Base-by-base conservation (phyloP, 2,888 invertebrate genomes). In the Pristionchus entomophagus region DNA sequence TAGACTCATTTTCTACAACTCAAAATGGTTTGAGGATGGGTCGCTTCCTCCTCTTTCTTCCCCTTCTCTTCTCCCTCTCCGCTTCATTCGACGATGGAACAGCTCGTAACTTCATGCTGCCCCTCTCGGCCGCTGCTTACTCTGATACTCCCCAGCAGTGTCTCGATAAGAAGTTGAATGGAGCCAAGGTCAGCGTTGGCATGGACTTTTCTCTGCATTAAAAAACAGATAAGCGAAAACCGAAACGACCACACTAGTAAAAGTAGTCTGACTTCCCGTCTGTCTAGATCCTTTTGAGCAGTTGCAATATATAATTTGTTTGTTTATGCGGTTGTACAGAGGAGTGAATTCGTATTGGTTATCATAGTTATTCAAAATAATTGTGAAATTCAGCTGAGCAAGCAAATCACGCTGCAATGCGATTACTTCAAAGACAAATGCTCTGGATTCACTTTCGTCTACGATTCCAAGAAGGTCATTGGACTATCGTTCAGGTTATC, bases 401-500 rank as follows among this genome's bases (percentile, higher is more conserved):
- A 65, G 32, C 83, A 84, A 65, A 29, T 65, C 17, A 49, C 83
- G 0, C 26, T 53, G 29, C 62, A 62, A 32, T 65, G 45, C 26
- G 83, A 84, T 45, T 65, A 65, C 65, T 84, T 84, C 49, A 29
- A 51, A 2, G 90, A 91, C 69, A 89, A 86, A 32, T 90, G 91
- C 85, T 88, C 88, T 26, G 91, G 89, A 8, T 92, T 89, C 87
- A 88, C 89, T 0, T 91, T 90, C 12, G 83, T 88, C 26, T 83
- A 89, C 19, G 81, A 86, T 65, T 41, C 38, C 8, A 87, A 89
- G 19, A 88, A 90, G 62, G 89, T 91, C 22, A 89, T 92, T 78
- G 90, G 91, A 29, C 45, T 92, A 35, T 86, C 90, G 56, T 92
- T 91, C 87, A 89, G 91, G 91, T n/a, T 17, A n/a, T 22, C 56